Base-by-base conservation (phyloP, 2,888 invertebrate species). In the Camponotus fellah region DNA sequence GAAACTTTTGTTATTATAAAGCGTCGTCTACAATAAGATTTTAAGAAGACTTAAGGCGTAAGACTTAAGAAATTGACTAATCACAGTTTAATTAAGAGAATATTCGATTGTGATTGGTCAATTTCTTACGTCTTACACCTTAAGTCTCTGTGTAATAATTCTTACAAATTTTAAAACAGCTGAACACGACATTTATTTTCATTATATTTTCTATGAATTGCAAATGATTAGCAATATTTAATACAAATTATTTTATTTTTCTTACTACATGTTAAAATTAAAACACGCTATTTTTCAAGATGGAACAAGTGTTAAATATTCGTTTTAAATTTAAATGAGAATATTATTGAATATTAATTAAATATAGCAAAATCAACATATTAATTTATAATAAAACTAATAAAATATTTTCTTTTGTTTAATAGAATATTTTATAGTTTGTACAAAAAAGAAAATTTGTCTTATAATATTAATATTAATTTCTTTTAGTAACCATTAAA, bases 321-420 rank as follows among this genome's bases (percentile, higher is more conserved):
- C 21, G 49, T 75, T 64, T 64, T 37, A 17, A 64, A 43, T 64
- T 64, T 37, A 17, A 64, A 32, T 60, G 1, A 26, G 14, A 58
- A 72, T 43, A 43, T 74, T 43, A 58, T 14, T 56, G 10, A n/a
- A 71, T 53, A 14, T 17, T 69, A 69, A 40, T 37, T 21, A 58
- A 72, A 49, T 46, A 49, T 53, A 34, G 0, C 8, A 21, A 53
- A 2, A 56, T 21, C 0, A 56, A 21, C 14, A 53, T 49, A 3
- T 49, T 32, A 26, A 32, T 5, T 14, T 26, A 32, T 49, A 14
- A 32, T 49, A 69, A 53, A n/a, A 53, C 0, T 32, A 49, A 17
- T 8, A 53, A 9, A 71, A 56, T 71, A 14, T 46, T 46, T 49
- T 32, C 8, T 46, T 9, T 0, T 14, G 3, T 46, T 43, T 37